phyloP scores from a whole-genome alignment of 2,113 vertebrate species.

The Cygnus atratus region DNA sequence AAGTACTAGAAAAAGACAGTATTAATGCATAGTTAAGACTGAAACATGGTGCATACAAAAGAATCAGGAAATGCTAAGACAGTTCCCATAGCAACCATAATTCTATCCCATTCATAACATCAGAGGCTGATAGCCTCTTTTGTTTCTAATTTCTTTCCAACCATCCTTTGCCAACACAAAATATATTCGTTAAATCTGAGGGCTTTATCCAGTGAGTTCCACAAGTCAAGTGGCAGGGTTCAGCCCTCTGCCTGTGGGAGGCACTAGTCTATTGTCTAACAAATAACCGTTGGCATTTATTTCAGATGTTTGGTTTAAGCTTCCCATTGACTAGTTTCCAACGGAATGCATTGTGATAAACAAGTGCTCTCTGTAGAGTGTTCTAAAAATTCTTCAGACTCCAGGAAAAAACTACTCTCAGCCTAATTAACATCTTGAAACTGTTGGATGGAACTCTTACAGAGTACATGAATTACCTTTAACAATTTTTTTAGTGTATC shows the following conservation, averaged over 20 bases:
- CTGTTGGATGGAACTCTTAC: neutral
- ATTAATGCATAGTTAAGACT: constrained; percentile 61
- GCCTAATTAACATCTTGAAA: neutral
- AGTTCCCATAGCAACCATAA: constrained; percentile 77
- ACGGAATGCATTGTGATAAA: neutral
- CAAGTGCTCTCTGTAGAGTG: neutral
- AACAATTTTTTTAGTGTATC: neutral
- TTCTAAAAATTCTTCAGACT: constrained; percentile 6
- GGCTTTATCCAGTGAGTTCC: neutral
- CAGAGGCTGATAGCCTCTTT: constrained; percentile 23
- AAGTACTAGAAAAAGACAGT: constrained; percentile 70
- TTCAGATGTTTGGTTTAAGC: neutral
- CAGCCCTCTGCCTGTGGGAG: constrained; percentile 48
- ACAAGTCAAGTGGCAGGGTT: neutral
- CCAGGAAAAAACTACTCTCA: neutral
- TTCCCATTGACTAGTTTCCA: neutral
- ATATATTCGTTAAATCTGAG: neutral
- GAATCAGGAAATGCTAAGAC: constrained; percentile 69
- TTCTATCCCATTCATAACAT: constrained; percentile 65
- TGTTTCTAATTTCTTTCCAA: constrained; percentile 30
- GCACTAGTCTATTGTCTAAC: constrained; percentile 39
- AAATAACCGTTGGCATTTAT: neutral
- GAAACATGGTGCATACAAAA: constrained; percentile 63
- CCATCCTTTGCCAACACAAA: neutral
- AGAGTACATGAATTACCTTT: neutral